These are phyloP conservation scores for Zootoca vivipara DNA, from an alignment of 2,113 vertebrate species.

Conservation along the genomic window DNA sequence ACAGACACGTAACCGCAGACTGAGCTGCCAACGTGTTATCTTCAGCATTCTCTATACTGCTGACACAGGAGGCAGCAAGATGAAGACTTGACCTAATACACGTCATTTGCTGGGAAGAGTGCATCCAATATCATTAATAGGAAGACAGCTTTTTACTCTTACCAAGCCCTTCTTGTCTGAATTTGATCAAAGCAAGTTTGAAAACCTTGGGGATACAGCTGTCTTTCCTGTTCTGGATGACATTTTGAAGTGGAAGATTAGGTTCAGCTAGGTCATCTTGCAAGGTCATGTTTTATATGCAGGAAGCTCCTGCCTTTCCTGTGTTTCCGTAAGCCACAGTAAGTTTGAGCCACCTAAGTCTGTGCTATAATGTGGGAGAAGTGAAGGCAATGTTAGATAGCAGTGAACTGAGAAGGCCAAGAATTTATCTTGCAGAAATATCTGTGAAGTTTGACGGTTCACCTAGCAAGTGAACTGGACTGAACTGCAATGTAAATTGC, in stretches of 20 bases:
- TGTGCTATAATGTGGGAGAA: conserved; percentile 17
- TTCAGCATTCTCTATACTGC: neutral
- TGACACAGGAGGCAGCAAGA: neutral
- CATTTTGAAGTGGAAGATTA: conserved; percentile 54
- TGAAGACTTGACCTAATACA: neutral
- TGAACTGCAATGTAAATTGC: neutral
- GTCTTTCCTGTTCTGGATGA: conserved; percentile 62
- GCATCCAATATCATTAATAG: neutral
- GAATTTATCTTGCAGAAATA: neutral
- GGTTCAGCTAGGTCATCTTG: conserved; percentile 39
- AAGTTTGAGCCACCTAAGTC: neutral
- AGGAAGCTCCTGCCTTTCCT: conserved; percentile 76
- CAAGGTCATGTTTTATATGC: conserved; percentile 54
- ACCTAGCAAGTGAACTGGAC: neutral
- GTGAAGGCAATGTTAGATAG: conserved; percentile 13
- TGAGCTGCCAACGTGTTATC: neutral
- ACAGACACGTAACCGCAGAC: neutral
- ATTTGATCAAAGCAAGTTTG: conserved; percentile 56
- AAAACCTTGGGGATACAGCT: conserved; percentile 32
- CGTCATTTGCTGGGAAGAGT: neutral
- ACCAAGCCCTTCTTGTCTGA: neutral
- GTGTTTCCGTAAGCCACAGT: conserved; percentile 60
- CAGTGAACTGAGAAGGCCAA: neutral
- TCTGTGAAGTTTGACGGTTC: neutral
- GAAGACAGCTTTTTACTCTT: neutral